Conservation (phyloP, 1,140 invertebrate genomes). For the Leptinotarsa undecemlineata region DNA sequence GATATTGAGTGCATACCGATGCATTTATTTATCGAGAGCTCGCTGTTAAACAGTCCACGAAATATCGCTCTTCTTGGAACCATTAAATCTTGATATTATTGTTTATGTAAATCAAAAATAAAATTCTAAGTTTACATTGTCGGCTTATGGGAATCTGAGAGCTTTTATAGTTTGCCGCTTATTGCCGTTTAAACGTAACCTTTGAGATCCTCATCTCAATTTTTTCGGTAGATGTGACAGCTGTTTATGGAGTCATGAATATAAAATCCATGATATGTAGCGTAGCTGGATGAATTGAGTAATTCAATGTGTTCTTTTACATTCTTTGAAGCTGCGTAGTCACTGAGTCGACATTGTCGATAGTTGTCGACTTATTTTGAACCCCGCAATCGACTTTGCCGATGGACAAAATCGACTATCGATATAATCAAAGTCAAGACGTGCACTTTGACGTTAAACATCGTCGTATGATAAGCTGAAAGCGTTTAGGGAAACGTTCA, state of each 20-base stretch:
- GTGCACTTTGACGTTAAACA: no score
- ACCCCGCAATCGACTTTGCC: no score
- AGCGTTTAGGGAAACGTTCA: no score
- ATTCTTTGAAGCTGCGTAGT: neutral
- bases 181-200: constrained; percentile 5
- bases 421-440: no score
- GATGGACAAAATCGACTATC: no score
- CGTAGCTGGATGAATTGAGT: neutral
- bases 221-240: neutral
- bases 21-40: neutral
- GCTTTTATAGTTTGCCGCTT: constrained; percentile 7
- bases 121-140: neutral
- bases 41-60: neutral
- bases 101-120: neutral
- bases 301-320: neutral
- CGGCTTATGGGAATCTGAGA: no score
- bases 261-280: neutral
- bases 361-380: no score
- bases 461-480: no score
- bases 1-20: neutral
- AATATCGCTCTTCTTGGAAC: neutral
- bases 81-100: constrained; percentile 4
- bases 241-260: neutral
- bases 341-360: no score
- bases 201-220: constrained; percentile 1